Evolutionary conservation across 1,140 invertebrate species (phyloP).

Genomic region (Aricia agestis): DNA sequence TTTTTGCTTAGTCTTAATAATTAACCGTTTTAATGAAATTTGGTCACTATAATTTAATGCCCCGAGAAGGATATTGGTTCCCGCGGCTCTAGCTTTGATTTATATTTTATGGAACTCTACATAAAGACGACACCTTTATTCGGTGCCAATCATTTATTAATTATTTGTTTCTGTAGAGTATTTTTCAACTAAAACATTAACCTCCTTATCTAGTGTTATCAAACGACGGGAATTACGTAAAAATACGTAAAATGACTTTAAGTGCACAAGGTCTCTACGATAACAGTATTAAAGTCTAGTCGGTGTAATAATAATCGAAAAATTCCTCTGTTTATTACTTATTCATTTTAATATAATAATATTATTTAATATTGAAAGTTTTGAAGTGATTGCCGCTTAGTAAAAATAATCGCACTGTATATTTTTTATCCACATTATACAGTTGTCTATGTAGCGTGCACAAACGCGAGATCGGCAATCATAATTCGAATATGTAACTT

Average conservation of each 20-base stretch:
- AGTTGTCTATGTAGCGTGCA: too few relatives aligned
- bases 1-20: too few relatives aligned
- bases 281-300: conserved; percentile 30
- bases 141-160: not conserved
- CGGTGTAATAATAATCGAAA: conserved; percentile 24
- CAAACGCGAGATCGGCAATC: too few relatives aligned
- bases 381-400: not conserved
- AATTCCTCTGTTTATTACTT: conserved; percentile 7
- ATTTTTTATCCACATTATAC: not conserved
- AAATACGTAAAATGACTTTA: conserved; percentile 30
- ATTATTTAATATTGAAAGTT: not conserved
- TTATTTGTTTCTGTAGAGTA: not conserved
- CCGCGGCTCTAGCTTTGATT: too few relatives aligned
- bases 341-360: conserved; percentile 5
- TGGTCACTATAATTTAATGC: too few relatives aligned
- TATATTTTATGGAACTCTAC: too few relatives aligned
- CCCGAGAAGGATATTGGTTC: too few relatives aligned
- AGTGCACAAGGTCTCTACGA: conserved; percentile 32
- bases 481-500: too few relatives aligned
- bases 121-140: not conserved
- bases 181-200: conserved; percentile 18
- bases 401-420: not conserved
- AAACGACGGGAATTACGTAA: conserved; percentile 38
- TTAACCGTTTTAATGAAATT: too few relatives aligned
- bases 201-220: conserved; percentile 33